Evolutionary conservation across 2,888 invertebrate species (phyloP).

Genomic region (Xylota segnis): DNA sequence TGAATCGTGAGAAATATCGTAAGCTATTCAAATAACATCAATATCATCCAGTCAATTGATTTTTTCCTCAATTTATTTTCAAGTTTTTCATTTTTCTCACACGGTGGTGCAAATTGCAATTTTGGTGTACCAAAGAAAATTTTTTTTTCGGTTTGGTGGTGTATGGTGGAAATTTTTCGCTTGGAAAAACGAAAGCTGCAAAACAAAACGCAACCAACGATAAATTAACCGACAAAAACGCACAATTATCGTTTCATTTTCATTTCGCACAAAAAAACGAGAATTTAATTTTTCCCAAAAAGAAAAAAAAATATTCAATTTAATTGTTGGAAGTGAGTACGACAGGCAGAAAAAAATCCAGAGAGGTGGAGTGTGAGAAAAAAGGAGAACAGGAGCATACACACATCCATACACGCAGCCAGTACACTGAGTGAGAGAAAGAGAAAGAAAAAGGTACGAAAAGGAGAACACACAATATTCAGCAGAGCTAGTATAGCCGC

Average conservation of each 20-base stretch:
- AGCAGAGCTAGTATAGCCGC: slow-evolving; percentile 54
- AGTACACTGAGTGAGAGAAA: slow-evolving; percentile 45
- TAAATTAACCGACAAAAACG: slow-evolving; percentile 50
- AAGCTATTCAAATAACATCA: slow-evolving; percentile 68
- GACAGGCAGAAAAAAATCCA: slow-evolving; percentile 54
- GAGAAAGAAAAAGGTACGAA: slow-evolving; percentile 31
- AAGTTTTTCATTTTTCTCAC: slow-evolving; percentile 79
- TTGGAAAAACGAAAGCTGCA: slow-evolving; percentile 78
- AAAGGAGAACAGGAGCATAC: slow-evolving; percentile 64
- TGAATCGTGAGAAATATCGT: slow-evolving; percentile 72
- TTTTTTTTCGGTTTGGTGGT: slow-evolving; percentile 71
- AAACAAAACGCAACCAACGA: slow-evolving; percentile 57
- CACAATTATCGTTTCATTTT: slow-evolving; percentile 53
- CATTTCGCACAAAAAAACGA: slow-evolving; percentile 65
- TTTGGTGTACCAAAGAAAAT: slow-evolving; percentile 83
- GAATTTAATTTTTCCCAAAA: slow-evolving; percentile 56
- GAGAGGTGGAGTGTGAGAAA: slow-evolving; percentile 72
- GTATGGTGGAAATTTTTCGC: slow-evolving; percentile 74
- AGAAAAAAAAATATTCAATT: slow-evolving; percentile 66
- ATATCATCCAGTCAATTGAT: slow-evolving; percentile 64
- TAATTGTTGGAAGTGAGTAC: slow-evolving; percentile 74
- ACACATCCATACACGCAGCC: slow-evolving; percentile 55
- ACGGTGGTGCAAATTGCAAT: slow-evolving; percentile 83
- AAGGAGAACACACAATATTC: slow-evolving; percentile 35
- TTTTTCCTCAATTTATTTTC: slow-evolving; percentile 76